Conservation (phyloP, 2,797 vertebrate species). For the Eospalax fontanierii region DNA sequence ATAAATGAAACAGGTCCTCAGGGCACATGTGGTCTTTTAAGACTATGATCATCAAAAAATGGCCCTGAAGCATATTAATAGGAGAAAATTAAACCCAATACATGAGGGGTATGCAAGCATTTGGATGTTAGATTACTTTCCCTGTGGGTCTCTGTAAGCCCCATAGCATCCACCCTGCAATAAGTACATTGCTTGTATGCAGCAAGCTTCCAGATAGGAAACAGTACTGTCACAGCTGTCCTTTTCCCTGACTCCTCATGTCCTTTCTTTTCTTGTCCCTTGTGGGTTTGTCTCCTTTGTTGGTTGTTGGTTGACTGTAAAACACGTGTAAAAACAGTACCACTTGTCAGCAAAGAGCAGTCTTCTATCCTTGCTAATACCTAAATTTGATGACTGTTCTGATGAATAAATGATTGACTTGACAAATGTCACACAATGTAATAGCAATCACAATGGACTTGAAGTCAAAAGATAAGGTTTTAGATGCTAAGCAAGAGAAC, state of each 20-base stretch:
- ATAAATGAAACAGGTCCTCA: not conserved
- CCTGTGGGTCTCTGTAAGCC: not conserved
- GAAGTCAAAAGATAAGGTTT: not conserved
- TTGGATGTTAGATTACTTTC: not conserved
- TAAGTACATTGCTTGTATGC: not conserved
- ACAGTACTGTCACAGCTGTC: accelerated
- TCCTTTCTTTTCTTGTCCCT: not conserved
- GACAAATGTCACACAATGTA: not conserved
- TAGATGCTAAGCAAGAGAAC: not conserved
- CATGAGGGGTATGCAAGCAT: not conserved
- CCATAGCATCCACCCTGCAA: accelerated
- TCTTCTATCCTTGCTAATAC: not conserved
- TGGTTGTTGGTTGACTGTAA: not conserved
- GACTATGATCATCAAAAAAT: not conserved
- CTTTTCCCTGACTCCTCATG: not conserved
- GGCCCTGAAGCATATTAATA: not conserved
- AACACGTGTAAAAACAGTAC: not conserved
- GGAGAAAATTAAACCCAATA: not conserved
- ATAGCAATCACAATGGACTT: not conserved
- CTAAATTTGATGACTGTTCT: too few species aligned
- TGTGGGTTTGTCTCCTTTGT: accelerated
- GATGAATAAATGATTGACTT: not conserved
- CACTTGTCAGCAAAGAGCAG: too few species aligned
- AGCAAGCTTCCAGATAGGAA: not conserved
- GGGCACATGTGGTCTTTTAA: not conserved